A percentile compares a stretch with the other conserved stretches of the same genome.
Conservation (phyloP, 2,888 invertebrate species). For the Eupithecia abbreviata region DNA sequence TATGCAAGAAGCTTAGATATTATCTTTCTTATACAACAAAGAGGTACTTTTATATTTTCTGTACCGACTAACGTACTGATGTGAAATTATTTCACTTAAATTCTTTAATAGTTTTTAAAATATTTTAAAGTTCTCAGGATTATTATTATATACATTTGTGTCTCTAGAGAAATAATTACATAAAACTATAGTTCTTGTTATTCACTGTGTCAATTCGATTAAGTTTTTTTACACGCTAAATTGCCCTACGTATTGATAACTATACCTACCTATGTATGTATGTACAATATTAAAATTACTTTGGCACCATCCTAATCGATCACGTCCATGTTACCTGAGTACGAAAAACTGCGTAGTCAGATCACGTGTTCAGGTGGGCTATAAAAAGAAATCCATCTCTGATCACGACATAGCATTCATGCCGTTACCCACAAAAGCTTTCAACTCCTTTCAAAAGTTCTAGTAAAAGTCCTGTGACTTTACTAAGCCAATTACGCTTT, state of each 20-base stretch:
- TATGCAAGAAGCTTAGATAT: constrained; percentile 1
- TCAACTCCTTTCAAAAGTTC: constrained; percentile 14
- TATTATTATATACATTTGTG: no score
- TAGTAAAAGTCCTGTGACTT: constrained; percentile 10
- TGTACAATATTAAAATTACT: background rate
- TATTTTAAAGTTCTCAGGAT: background rate
- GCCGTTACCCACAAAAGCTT: background rate
- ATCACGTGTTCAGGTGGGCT: background rate
- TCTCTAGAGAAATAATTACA: no score
- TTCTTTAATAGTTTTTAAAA: background rate
- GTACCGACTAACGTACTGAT: background rate
- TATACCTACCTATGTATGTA: no score
- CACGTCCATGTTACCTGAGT: background rate
- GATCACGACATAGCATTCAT: background rate
- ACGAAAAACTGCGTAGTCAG: background rate
- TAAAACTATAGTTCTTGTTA: background rate
- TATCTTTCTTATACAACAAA: background rate
- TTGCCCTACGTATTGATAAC: no score
- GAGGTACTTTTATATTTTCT: background rate
- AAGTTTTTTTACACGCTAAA: no score
- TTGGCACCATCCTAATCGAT: background rate
- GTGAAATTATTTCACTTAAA: background rate
- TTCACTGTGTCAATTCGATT: background rate
- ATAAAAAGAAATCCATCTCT: background rate
- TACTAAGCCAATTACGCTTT: constrained; percentile 29